These are phyloP conservation scores for Ophiodon elongatus DNA, from an alignment of 2,113 vertebrate species.

Conservation along the genomic window DNA sequence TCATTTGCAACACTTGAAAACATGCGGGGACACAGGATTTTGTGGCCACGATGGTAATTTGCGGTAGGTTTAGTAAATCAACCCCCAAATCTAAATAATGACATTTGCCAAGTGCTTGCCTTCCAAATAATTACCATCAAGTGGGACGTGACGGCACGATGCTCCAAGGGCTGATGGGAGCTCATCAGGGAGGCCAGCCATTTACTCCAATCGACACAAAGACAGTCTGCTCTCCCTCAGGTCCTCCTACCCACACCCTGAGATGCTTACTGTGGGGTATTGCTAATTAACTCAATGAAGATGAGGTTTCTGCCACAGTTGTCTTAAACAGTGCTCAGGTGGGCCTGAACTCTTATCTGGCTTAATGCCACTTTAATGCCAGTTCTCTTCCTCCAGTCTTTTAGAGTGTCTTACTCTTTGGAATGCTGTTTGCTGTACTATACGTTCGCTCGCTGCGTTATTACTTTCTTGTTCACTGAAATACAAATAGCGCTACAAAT, in stretches of 20 bases:
- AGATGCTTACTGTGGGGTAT: conserved; percentile 76
- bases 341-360: conserved; percentile 47
- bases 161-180: conserved; percentile 77
- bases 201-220: conserved; percentile 80
- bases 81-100: conserved; percentile 79
- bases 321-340: conserved; percentile 77
- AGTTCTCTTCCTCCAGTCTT: neutral
- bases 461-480: conserved; percentile 16
- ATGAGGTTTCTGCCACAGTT: conserved; percentile 76
- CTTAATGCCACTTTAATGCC: conserved; percentile 30
- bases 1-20: conserved; percentile 56
- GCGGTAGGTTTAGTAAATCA: conserved; percentile 52
- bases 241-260: conserved; percentile 72
- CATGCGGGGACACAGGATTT: conserved; percentile 51
- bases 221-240: conserved; percentile 78
- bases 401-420: neutral
- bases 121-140: conserved; percentile 83
- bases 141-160: conserved; percentile 76
- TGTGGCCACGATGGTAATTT: conserved; percentile 51
- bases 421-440: conserved; percentile 2
- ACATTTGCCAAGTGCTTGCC: conserved; percentile 75
- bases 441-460: neutral
- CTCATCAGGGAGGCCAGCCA: conserved; percentile 77
- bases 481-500: conserved; percentile 17
- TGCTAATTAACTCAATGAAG: conserved; percentile 82